Percentiles rank a stretch among this genome's conserved stretches.
Evolutionary conservation across 1,140 invertebrate species (phyloP).

Genomic region (Ladona fulva): DNA sequence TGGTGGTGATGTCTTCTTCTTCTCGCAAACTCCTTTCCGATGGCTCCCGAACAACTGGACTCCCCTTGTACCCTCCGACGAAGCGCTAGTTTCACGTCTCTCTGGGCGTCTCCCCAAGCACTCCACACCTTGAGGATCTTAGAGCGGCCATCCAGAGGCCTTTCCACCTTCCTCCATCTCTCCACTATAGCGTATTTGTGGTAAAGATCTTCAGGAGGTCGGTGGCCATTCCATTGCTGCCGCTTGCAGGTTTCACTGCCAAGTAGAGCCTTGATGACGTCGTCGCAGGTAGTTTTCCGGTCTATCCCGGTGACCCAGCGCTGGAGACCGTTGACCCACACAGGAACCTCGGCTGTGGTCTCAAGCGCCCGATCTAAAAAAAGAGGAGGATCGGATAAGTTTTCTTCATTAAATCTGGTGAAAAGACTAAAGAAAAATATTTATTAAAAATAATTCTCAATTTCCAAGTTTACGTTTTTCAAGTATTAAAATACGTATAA

Average conservation of each 20-base stretch:
- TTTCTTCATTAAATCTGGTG: no score
- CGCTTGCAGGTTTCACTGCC: conserved; percentile 32
- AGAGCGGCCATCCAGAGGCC: conserved; percentile 55
- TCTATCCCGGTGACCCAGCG: conserved; percentile 70
- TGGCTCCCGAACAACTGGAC: background rate
- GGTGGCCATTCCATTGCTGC: conserved; percentile 13
- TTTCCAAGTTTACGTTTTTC: no score
- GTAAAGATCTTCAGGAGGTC: background rate
- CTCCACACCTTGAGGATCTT: conserved; percentile 63
- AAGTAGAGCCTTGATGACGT: conserved; percentile 61
- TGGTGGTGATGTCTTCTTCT: conserved; percentile 12
- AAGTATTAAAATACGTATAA: no score
- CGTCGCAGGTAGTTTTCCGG: conserved; percentile 63
- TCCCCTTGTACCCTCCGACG: background rate
- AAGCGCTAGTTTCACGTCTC: conserved; percentile 43
- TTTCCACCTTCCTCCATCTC: conserved; percentile 56
- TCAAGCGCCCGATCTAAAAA: background rate
- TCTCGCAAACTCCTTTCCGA: background rate
- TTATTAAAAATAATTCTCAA: no score
- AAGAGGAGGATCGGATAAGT: no score
- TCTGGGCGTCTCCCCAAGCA: conserved; percentile 62
- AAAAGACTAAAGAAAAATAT: no score
- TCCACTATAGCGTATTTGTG: conserved; percentile 49
- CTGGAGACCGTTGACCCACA: conserved; percentile 63
- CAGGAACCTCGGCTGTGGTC: conserved; percentile 49